Conservation (phyloP, 2,888 invertebrate species). For the Pharmacophagus antenor region DNA sequence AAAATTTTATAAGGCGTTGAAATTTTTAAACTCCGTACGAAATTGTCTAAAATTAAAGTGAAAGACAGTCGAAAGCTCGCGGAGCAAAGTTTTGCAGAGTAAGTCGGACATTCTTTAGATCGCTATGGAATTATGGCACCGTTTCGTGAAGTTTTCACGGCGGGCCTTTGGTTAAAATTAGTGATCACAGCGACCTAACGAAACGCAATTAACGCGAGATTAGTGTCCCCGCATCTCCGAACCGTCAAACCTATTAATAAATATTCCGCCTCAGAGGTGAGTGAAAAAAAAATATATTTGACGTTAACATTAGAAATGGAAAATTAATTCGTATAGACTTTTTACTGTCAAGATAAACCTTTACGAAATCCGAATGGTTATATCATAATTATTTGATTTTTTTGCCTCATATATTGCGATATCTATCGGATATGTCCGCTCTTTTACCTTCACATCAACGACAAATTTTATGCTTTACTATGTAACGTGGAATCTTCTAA, state of each 20-base stretch:
- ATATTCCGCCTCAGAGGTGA: neutral
- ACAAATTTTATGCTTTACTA: no score
- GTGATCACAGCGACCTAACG: conserved; percentile 68
- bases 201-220: conserved; percentile 71
- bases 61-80: conserved; percentile 52
- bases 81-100: conserved; percentile 63
- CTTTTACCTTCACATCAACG: no score
- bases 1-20: conserved; percentile 17
- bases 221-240: conserved; percentile 53
- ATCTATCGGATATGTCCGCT: no score
- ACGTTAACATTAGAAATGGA: neutral
- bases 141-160: conserved; percentile 68
- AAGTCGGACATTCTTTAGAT: conserved; percentile 74
- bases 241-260: neutral
- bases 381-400: no score
- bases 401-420: no score
- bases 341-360: neutral
- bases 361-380: no score
- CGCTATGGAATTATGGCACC: conserved; percentile 73
- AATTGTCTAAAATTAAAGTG: conserved; percentile 56
- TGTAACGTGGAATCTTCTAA: no score
- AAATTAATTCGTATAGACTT: neutral
- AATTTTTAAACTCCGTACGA: conserved; percentile 39
- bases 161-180: conserved; percentile 74
- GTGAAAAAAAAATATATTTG: neutral